Evolutionary conservation across 2,113 vertebrate species (phyloP).

Genomic region (Aphelocoma coerulescens): DNA sequence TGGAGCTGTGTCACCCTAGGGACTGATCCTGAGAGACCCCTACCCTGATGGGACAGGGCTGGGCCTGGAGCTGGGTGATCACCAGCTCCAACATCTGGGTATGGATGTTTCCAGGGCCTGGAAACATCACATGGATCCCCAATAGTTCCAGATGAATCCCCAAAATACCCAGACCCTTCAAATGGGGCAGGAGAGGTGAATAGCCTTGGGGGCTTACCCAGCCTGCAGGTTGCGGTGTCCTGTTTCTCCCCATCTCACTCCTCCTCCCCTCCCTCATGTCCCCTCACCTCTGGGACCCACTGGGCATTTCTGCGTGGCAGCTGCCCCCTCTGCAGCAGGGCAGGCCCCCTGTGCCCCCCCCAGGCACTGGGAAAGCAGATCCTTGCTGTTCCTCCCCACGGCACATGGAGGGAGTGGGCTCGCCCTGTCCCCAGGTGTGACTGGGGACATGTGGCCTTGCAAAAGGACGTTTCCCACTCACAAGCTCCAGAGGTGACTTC

Average conservation of each 20-base stretch:
- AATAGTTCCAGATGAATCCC: neutral
- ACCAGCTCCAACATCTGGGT: neutral
- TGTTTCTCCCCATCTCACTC: neutral
- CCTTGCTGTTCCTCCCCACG: rapidly evolving
- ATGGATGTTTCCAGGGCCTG: neutral
- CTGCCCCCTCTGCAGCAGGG: neutral
- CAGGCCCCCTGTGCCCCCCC: neutral
- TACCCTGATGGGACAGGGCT: neutral
- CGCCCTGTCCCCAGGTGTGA: neutral
- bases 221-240: neutral
- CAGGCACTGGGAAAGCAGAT: neutral
- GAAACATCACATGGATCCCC: neutral
- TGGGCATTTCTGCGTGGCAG: neutral
- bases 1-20: neutral
- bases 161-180: neutral
- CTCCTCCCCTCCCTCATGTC: neutral
- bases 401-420: neutral
- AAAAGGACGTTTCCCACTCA: neutral
- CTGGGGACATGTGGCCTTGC: neutral
- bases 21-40: rapidly evolving
- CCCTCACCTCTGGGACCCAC: neutral
- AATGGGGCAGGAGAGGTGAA: neutral
- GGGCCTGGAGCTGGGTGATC: neutral
- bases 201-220: neutral
- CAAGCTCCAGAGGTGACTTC: neutral